Evolutionary conservation across 2,888 invertebrate species (phyloP).

Genomic region (Trichopria drosophilae): DNA sequence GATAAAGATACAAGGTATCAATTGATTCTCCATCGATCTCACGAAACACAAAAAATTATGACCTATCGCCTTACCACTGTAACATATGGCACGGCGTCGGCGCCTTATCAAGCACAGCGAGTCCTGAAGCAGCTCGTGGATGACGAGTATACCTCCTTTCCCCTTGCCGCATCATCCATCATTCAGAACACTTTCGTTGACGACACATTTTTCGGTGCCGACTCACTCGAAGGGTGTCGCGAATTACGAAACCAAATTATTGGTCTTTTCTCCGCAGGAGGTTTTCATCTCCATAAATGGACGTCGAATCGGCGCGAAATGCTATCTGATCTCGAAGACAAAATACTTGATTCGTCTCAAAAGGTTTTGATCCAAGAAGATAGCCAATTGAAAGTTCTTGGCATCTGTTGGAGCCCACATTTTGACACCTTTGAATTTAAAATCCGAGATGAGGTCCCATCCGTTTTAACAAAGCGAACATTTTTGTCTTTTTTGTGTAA

Average conservation of each 20-base stretch:
- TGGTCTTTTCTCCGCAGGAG: background rate
- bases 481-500: too few species aligned
- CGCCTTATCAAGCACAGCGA: too few species aligned
- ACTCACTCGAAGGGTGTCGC: background rate
- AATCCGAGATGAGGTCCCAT: too few species aligned
- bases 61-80: too few species aligned
- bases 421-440: slow-evolving; percentile 4
- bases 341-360: background rate
- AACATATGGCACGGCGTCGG: too few species aligned
- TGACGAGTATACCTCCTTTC: too few species aligned
- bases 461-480: too few species aligned
- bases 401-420: slow-evolving; percentile 5
- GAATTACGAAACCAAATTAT: slow-evolving; percentile 2
- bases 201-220: slow-evolving; percentile 11
- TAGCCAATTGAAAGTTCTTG: slow-evolving; percentile 1
- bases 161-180: too few species aligned
- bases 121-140: too few species aligned
- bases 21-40: too few species aligned
- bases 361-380: background rate
- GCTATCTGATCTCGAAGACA: background rate
- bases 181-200: slow-evolving; percentile 16
- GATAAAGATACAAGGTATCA: too few species aligned
- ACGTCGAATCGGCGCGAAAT: background rate
- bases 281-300: slow-evolving; percentile 17
- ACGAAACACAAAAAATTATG: too few species aligned